Conservation (phyloP, 2,888 invertebrate genomes). For the Drosophila fulvimacula region DNA sequence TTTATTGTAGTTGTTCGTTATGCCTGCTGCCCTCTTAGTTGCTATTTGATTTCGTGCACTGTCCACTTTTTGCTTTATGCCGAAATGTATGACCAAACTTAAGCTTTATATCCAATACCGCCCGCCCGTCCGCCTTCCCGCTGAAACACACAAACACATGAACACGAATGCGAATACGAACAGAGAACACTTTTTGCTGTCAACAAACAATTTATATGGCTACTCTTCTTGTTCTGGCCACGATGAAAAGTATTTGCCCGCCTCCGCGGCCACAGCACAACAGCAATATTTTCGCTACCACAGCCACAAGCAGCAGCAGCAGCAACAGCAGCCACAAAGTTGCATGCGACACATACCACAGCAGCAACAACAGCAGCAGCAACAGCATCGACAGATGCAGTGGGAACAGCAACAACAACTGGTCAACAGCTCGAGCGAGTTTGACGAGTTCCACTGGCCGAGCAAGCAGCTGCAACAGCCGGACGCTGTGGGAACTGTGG, state of each 20-base stretch:
- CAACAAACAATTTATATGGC: constrained; percentile 66
- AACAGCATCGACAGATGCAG: constrained; percentile 45
- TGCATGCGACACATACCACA: constrained; percentile 18
- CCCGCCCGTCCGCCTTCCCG: constrained; percentile 13
- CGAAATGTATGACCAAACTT: constrained; percentile 15
- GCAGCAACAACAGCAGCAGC: constrained; percentile 37
- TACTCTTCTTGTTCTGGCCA: constrained; percentile 39
- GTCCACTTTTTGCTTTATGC: constrained; percentile 35
- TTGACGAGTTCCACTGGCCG: constrained; percentile 76
- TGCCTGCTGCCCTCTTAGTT: constrained; percentile 45
- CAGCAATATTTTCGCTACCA: constrained; percentile 80
- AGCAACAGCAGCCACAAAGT: constrained; percentile 37
- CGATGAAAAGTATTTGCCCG: constrained; percentile 73
- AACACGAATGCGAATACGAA: constrained; percentile 18
- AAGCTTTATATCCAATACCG: constrained; percentile 17
- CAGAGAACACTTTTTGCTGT: constrained; percentile 45
- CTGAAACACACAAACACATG: constrained; percentile 20
- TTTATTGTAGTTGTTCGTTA: constrained; percentile 31
- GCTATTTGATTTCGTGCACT: constrained; percentile 43
- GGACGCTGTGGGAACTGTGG: constrained; percentile 9
- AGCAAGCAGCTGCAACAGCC: constrained; percentile 61
- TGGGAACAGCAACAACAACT: constrained; percentile 59
- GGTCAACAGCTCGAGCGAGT: constrained; percentile 68
- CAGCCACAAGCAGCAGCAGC: constrained; percentile 58
- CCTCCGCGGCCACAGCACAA: constrained; percentile 69